A percentile compares a stretch with the other conserved stretches of the same genome.
phyloP scores from a whole-genome alignment of 2,797 vertebrate species.

The Protonibea diacanthus region DNA sequence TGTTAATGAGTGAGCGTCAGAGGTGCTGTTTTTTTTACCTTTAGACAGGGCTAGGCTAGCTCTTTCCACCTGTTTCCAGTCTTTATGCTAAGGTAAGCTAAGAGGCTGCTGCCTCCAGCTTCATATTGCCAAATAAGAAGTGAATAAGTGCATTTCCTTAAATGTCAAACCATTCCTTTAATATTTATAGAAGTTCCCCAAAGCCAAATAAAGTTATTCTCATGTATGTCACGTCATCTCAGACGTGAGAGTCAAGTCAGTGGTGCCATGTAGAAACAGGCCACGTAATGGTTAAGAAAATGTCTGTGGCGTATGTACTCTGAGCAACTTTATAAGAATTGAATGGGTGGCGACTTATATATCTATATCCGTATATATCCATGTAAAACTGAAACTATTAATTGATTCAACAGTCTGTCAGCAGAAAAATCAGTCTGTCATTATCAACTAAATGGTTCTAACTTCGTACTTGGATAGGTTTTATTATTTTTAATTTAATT shows the following conservation, averaged over 20 bases:
- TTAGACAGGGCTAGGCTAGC: neutral
- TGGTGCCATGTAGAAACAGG: neutral
- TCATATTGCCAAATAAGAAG: neutral
- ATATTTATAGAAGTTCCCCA: neutral
- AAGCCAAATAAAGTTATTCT: conserved; percentile 19
- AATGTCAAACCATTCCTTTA: neutral
- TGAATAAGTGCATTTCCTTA: neutral
- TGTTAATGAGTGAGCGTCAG: neutral
- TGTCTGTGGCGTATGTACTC: neutral
- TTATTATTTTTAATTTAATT: neutral
- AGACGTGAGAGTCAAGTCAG: too few relatives aligned
- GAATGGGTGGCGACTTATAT: neutral
- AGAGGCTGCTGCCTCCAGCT: neutral
- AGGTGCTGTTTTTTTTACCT: neutral
- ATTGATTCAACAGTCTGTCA: neutral
- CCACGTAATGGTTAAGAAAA: neutral
- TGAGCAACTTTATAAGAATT: neutral
- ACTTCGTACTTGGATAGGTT: too few relatives aligned
- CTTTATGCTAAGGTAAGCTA: conserved; percentile 3
- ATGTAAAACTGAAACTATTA: neutral
- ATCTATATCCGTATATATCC: too few relatives aligned
- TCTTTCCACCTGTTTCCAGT: neutral
- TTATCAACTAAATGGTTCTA: neutral
- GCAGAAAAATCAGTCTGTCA: neutral
- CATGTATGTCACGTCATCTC: neutral